A percentile compares a stretch with the other conserved stretches of the same genome.
Conservation (phyloP, 1,140 invertebrate genomes). For the Stegodyphus dumicola region DNA sequence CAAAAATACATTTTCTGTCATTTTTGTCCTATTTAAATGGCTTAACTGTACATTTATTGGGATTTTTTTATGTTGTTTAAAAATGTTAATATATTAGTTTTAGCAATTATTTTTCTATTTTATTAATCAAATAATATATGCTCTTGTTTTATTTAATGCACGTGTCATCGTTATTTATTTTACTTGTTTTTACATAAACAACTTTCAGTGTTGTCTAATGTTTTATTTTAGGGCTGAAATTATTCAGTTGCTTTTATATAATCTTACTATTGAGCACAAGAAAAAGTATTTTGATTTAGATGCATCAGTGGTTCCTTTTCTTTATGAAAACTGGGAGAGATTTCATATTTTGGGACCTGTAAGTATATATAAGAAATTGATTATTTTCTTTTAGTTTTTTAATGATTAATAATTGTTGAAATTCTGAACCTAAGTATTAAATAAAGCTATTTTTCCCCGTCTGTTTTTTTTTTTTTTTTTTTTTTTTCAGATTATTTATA, state of each 20-base stretch:
- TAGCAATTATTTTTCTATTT: too few relatives aligned
- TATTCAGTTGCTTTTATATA: conserved; percentile 26
- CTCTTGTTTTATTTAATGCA: too few relatives aligned
- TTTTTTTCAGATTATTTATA: too few relatives aligned
- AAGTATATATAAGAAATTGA: conserved; percentile 5
- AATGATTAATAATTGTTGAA: background rate
- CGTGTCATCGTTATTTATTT: background rate
- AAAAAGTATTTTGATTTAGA: conserved; percentile 49
- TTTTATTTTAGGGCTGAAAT: conserved; percentile 31
- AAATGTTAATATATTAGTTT: too few relatives aligned
- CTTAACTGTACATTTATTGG: too few relatives aligned
- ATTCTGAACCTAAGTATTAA: background rate
- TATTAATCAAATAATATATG: too few relatives aligned
- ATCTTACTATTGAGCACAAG: conserved; percentile 27
- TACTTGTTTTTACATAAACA: background rate
- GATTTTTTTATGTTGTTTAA: too few relatives aligned
- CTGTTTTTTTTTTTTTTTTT: too few relatives aligned
- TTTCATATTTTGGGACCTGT: conserved; percentile 32
- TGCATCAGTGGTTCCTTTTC: conserved; percentile 12
- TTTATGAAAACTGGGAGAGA: conserved; percentile 17
- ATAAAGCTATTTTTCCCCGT: too few relatives aligned
- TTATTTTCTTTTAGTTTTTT: background rate
- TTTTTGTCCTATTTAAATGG: too few relatives aligned
- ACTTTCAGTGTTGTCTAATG: background rate
- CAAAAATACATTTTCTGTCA: too few relatives aligned